A percentile compares a stretch with the other conserved stretches of the same genome.
These are phyloP conservation scores for Poecilia gillii DNA, from an alignment of 2,797 vertebrate species.

Conservation along the genomic window DNA sequence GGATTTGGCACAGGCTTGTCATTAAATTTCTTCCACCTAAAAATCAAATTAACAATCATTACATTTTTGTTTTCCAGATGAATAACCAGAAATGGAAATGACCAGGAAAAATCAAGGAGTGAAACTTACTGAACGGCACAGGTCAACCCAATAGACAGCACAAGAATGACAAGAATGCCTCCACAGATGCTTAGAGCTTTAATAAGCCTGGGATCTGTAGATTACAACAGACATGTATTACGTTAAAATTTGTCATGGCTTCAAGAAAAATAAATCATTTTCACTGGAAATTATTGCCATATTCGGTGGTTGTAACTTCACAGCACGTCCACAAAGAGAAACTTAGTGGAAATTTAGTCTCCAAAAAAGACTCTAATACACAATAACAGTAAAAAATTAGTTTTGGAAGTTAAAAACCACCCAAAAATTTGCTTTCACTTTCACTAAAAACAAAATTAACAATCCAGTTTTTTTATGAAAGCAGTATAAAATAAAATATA, in stretches of 20 bases:
- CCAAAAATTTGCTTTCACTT: not conserved
- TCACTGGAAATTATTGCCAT: not conserved
- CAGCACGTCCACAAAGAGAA: not conserved
- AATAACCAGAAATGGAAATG: not conserved
- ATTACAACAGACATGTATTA: constrained; percentile 11
- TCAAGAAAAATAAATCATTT: not conserved
- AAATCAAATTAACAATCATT: constrained; percentile 5
- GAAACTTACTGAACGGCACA: constrained; percentile 62
- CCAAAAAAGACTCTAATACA: too few relatives aligned
- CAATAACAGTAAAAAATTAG: too few relatives aligned
- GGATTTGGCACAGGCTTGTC: constrained; percentile 74
- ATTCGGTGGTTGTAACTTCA: not conserved
- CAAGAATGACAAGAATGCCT: constrained; percentile 41
- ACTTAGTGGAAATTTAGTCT: not conserved
- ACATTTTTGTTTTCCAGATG: not conserved
- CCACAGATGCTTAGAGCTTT: constrained; percentile 26
- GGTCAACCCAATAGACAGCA: constrained; percentile 55
- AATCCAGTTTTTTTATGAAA: too few relatives aligned
- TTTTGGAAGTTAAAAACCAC: not conserved
- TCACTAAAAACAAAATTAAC: not conserved
- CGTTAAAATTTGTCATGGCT: not conserved
- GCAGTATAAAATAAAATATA: too few relatives aligned
- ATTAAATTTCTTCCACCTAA: constrained; percentile 66
- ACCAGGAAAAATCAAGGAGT: not conserved
- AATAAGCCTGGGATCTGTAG: constrained; percentile 58